Conservation (phyloP, 2,888 invertebrate genomes). For the Epirrhoe alternata region DNA sequence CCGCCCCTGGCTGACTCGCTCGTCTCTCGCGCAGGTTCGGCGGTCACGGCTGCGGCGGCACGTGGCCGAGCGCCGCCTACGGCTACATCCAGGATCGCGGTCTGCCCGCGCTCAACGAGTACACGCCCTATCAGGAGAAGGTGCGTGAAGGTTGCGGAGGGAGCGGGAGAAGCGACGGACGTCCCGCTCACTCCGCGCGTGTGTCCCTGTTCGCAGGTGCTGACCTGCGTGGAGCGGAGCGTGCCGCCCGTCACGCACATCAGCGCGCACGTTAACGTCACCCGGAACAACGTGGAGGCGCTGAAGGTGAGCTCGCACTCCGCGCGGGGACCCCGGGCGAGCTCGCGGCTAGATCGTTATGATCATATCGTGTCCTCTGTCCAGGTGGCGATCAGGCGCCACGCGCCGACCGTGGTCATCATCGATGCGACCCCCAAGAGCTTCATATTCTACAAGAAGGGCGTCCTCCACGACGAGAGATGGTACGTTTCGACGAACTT, state of each 20-base stretch:
- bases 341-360: not conserved
- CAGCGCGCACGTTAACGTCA: conserved; percentile 70
- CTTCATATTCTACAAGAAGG: conserved; percentile 60
- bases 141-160: not conserved
- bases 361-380: not conserved
- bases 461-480: conserved; percentile 67
- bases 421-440: conserved; percentile 60
- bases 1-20: not conserved
- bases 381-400: conserved; percentile 67
- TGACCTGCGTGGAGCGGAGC: conserved; percentile 55
- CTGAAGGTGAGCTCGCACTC: conserved; percentile 62
- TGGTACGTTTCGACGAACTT: conserved; percentile 55
- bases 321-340: not conserved
- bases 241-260: conserved; percentile 68
- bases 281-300: conserved; percentile 61
- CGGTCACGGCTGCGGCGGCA: conserved; percentile 64
- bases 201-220: conserved; percentile 49
- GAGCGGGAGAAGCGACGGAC: not conserved
- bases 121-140: conserved; percentile 58
- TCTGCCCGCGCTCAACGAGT: conserved; percentile 62
- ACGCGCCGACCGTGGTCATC: conserved; percentile 72
- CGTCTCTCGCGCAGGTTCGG: conserved; percentile 56
- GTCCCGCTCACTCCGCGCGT: not conserved
- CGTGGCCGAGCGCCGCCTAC: conserved; percentile 73
- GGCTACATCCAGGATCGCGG: conserved; percentile 65